These are phyloP conservation scores for Coleophora flavipennella DNA, from an alignment of 2,888 invertebrate genomes.

Conservation along the genomic window DNA sequence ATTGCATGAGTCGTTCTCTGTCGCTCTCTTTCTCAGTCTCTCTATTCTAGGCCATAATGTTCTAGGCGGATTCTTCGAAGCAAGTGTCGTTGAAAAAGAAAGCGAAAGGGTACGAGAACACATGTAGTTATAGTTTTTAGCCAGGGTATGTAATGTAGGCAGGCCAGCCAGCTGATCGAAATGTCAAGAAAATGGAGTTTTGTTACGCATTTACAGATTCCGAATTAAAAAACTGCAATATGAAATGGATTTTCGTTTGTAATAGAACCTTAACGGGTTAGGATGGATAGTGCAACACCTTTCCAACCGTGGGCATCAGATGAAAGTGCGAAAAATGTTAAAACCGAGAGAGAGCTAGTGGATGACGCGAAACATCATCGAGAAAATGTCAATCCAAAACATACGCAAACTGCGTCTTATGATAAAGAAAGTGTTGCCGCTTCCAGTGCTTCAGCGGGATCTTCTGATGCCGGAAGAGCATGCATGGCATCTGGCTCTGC, in stretches of 20 bases:
- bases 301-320: constrained; percentile 69
- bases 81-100: too few species aligned
- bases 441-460: constrained; percentile 51
- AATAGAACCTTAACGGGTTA: constrained; percentile 48
- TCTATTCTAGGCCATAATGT: too few species aligned
- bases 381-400: constrained; percentile 73
- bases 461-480: constrained; percentile 43
- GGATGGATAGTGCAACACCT: constrained; percentile 65
- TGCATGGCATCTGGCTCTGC: constrained; percentile 35
- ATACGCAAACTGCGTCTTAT: constrained; percentile 72
- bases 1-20: too few species aligned
- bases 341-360: constrained; percentile 62
- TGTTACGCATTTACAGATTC: constrained; percentile 65
- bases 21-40: too few species aligned
- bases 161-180: constrained; percentile 70
- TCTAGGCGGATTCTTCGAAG: too few species aligned
- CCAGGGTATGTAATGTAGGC: too few species aligned
- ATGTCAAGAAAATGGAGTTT: constrained; percentile 73
- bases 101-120: too few species aligned
- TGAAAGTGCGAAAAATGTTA: constrained; percentile 62
- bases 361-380: constrained; percentile 73
- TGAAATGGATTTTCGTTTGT: constrained; percentile 47
- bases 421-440: constrained; percentile 64
- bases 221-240: constrained; percentile 52
- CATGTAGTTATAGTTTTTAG: too few species aligned